Percentiles rank a stretch among this genome's conserved stretches.
These are phyloP conservation scores for Amphilophus citrinellus DNA, from an alignment of 2,113 vertebrate genomes.

Conservation along the genomic window DNA sequence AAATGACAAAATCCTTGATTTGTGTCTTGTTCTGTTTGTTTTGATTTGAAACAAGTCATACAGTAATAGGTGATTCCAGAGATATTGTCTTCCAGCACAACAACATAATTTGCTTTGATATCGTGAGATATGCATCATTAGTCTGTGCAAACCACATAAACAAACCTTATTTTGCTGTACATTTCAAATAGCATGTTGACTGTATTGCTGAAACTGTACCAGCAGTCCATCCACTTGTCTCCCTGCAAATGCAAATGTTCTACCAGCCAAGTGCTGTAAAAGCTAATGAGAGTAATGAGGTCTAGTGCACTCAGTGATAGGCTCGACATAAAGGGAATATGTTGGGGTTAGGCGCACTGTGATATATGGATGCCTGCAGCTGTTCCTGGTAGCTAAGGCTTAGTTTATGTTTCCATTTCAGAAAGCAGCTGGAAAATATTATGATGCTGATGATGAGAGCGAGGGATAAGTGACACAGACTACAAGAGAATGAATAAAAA, in stretches of 20 bases:
- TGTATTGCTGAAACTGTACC: conserved; percentile 29
- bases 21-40: conserved; percentile 9
- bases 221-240: conserved; percentile 46
- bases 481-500: conserved; percentile 32
- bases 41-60: conserved; percentile 28
- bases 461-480: conserved; percentile 23
- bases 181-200: conserved; percentile 33
- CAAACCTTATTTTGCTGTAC: conserved; percentile 27
- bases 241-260: conserved; percentile 64
- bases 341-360: conserved; percentile 56
- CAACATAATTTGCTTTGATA: conserved; percentile 22
- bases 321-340: conserved; percentile 70
- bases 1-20: background rate
- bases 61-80: conserved; percentile 12
- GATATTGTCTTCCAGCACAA: conserved; percentile 20
- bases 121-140: conserved; percentile 20
- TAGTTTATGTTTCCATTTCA: conserved; percentile 70
- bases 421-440: conserved; percentile 76
- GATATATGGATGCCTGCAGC: conserved; percentile 73
- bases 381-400: conserved; percentile 61
- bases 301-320: conserved; percentile 66
- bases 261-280: conserved; percentile 71
- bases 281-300: conserved; percentile 77
- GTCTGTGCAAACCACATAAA: conserved; percentile 24
- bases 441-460: conserved; percentile 68